phyloP scores from a whole-genome alignment of 2,797 vertebrate genomes.

The Tokudaia tokunoshimensis region DNA sequence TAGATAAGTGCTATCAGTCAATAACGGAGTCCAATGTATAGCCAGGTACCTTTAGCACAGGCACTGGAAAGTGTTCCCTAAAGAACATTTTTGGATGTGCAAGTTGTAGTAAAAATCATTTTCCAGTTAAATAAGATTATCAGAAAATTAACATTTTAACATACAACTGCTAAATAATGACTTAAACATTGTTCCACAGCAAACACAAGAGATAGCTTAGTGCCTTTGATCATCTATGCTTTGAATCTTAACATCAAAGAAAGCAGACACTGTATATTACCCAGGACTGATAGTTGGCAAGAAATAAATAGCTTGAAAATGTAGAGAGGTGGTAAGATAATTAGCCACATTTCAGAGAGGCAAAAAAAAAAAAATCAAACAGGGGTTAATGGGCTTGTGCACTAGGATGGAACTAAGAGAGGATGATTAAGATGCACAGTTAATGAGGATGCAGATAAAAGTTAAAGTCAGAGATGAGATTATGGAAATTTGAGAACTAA shows the following conservation, averaged over 20 bases:
- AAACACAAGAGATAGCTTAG: background rate
- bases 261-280: background rate
- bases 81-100: background rate
- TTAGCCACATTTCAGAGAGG: background rate
- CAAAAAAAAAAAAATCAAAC: background rate
- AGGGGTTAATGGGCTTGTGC: background rate
- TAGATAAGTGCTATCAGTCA: background rate
- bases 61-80: background rate
- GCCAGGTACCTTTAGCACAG: background rate
- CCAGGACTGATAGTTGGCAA: background rate
- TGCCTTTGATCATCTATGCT: background rate
- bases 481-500: background rate
- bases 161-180: background rate
- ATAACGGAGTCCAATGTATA: background rate
- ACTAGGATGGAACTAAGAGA: background rate
- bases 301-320: background rate
- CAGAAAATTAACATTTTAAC: constrained; percentile 33
- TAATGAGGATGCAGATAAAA: background rate
- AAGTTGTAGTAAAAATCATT: background rate
- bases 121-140: constrained; percentile 22
- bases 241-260: constrained; percentile 52
- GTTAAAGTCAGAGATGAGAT: background rate
- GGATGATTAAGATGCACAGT: background rate
- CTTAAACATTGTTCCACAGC: background rate
- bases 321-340: background rate